These are phyloP conservation scores for Gymnogyps californianus DNA, from an alignment of 2,113 vertebrate genomes.

Conservation along the genomic window DNA sequence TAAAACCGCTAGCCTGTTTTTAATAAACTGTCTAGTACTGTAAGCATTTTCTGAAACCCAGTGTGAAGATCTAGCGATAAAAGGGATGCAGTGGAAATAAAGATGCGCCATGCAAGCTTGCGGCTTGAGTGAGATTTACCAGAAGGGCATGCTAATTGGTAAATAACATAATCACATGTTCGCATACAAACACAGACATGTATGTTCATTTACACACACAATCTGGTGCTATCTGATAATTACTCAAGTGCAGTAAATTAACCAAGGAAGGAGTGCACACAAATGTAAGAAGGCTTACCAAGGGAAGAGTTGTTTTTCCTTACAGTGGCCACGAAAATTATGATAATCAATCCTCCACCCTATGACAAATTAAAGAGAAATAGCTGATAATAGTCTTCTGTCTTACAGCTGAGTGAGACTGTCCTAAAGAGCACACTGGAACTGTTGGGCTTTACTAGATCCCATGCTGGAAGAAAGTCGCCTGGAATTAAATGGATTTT, in stretches of 20 bases:
- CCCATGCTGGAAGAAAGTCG: neutral
- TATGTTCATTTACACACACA: neutral
- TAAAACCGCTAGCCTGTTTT: slow-evolving; percentile 10
- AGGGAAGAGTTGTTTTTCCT: neutral
- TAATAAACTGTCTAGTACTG: slow-evolving; percentile 25
- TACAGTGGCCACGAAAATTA: neutral
- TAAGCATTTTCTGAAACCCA: slow-evolving; percentile 38
- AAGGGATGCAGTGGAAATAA: neutral
- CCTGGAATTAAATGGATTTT: neutral
- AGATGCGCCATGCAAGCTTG: neutral
- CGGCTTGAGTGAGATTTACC: neutral
- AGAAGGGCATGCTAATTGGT: neutral
- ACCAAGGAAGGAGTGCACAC: neutral
- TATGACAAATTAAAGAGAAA: neutral
- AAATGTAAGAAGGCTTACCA: neutral
- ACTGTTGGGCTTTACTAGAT: neutral
- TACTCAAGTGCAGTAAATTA: neutral
- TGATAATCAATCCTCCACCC: neutral
- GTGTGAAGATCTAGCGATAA: neutral
- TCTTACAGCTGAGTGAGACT: neutral
- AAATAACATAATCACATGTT: neutral
- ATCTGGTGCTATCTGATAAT: neutral
- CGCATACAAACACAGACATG: neutral
- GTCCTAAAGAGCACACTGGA: neutral
- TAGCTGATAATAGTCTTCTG: neutral